Conservation (phyloP, 2,888 invertebrate genomes). For the Ferrisia virgata region DNA sequence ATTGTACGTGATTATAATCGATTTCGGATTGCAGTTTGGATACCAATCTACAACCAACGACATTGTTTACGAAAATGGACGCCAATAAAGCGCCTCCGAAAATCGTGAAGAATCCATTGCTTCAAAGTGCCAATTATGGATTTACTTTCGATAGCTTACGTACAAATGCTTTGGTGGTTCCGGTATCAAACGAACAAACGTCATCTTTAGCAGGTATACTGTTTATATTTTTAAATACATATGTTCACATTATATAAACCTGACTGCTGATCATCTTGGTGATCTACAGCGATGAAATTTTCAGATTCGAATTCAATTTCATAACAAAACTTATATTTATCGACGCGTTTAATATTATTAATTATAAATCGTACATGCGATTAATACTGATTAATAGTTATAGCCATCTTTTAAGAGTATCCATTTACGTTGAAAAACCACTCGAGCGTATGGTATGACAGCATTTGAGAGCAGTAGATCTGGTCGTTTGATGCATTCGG, state of each 20-base stretch:
- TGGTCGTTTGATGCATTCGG: background rate
- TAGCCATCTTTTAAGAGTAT: background rate
- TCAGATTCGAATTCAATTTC: background rate
- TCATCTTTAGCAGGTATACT: slow-evolving; percentile 25
- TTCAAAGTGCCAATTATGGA: slow-evolving; percentile 32
- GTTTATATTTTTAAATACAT: background rate
- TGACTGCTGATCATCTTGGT: background rate
- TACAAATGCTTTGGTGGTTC: slow-evolving; percentile 29
- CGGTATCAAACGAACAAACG: background rate
- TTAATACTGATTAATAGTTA: background rate
- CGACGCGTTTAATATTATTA: background rate
- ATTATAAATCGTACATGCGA: background rate
- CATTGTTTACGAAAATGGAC: background rate
- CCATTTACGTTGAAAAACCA: background rate
- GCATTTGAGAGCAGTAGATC: no score
- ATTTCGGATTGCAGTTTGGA: background rate
- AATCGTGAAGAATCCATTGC: slow-evolving; percentile 37
- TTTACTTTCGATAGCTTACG: slow-evolving; percentile 12
- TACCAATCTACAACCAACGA: background rate
- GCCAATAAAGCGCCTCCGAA: slow-evolving; percentile 4
- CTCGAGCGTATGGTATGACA: no score
- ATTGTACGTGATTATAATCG: background rate
- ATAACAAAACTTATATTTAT: background rate
- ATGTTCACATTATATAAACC: background rate
- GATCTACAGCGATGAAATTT: background rate